phyloP scores from a whole-genome alignment of 2,888 invertebrate species.

The Eurytoma californica region DNA sequence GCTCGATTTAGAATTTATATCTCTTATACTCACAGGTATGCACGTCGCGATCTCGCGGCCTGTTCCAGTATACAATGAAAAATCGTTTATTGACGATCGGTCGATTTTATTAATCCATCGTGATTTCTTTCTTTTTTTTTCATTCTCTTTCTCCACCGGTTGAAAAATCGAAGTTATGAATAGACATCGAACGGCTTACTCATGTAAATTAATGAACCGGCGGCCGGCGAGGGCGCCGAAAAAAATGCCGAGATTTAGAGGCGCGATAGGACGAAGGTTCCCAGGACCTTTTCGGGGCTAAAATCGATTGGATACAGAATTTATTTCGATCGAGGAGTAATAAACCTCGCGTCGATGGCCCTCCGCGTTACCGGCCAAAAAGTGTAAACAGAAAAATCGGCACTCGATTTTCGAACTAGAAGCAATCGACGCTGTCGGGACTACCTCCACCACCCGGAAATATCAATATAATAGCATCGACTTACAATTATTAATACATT shows the following conservation, averaged over 20 bases:
- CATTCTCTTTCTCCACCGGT: not conserved
- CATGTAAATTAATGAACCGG: constrained; percentile 50
- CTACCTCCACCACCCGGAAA: no score
- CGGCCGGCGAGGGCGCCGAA: not conserved
- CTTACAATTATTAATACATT: no score
- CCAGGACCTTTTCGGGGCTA: constrained; percentile 38
- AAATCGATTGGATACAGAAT: constrained; percentile 46
- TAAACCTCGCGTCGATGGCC: constrained; percentile 8
- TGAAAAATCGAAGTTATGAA: constrained; percentile 35
- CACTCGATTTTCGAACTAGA: not conserved
- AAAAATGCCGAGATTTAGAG: constrained; percentile 45
- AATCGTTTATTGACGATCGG: constrained; percentile 11
- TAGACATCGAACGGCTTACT: constrained; percentile 39
- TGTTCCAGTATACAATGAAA: constrained; percentile 24
- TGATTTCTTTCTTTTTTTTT: not conserved
- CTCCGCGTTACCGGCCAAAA: not conserved
- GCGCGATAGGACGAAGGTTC: constrained; percentile 52
- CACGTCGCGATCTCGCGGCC: constrained; percentile 11
- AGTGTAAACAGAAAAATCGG: not conserved
- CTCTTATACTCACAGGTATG: not conserved
- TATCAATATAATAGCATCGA: no score
- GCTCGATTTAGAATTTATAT: not conserved
- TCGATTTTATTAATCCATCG: not conserved
- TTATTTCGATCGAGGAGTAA: constrained; percentile 32
- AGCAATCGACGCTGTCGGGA: no score